phyloP scores from a whole-genome alignment of 1,140 invertebrate species.

The Drosophila parabipectinata region DNA sequence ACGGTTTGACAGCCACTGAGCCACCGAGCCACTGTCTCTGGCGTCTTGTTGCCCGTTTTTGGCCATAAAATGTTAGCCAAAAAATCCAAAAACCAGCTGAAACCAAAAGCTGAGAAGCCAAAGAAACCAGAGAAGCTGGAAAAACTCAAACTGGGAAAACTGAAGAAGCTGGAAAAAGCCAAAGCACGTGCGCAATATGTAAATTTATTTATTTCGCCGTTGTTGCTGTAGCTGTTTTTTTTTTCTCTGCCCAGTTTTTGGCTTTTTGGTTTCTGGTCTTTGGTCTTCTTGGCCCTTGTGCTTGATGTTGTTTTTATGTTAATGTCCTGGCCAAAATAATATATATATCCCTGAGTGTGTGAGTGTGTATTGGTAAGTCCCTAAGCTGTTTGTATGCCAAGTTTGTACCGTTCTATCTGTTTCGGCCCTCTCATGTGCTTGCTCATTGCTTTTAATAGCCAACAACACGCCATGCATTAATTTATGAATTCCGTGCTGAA shows the following conservation, averaged over 20 bases:
- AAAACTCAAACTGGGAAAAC: not conserved
- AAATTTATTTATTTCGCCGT: slow-evolving; percentile 53
- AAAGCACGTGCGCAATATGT: slow-evolving; percentile 78
- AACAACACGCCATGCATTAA: slow-evolving; percentile 81
- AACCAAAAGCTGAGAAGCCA: no score
- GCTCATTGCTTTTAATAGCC: slow-evolving; percentile 82
- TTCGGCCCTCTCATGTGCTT: slow-evolving; percentile 67
- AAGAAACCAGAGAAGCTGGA: not conserved
- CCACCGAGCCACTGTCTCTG: not conserved
- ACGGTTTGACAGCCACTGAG: slow-evolving; percentile 44
- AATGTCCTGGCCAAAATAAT: slow-evolving; percentile 46
- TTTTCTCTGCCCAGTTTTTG: slow-evolving; percentile 46
- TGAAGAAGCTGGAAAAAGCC: slow-evolving; percentile 9
- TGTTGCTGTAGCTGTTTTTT: not conserved
- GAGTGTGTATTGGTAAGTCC: slow-evolving; percentile 39
- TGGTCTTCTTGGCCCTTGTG: slow-evolving; percentile 59
- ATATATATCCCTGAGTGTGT: slow-evolving; percentile 25
- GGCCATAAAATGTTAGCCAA: slow-evolving; percentile 30
- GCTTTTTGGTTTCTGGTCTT: slow-evolving; percentile 55
- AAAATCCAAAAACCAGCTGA: slow-evolving; percentile 15
- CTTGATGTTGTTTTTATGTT: slow-evolving; percentile 75
- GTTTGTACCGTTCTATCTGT: slow-evolving; percentile 4
- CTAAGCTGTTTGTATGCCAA: slow-evolving; percentile 60
- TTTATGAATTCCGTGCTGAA: slow-evolving; percentile 71
- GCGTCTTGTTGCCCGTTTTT: slow-evolving; percentile 44